phyloP scores from a whole-genome alignment of 2,888 invertebrate species.

The Creontiades dilutus region DNA sequence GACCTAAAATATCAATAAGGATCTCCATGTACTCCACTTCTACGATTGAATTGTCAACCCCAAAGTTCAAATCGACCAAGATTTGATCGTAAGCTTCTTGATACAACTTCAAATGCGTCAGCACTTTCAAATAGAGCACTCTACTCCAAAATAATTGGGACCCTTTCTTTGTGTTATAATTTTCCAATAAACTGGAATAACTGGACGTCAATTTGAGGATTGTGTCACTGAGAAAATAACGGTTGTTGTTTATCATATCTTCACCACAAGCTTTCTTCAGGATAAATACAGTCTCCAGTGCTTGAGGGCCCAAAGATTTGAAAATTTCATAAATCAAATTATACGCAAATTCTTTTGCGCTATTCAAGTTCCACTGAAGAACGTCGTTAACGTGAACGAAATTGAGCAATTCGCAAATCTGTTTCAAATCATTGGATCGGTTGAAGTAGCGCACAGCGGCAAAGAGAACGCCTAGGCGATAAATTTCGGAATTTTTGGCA shows the following conservation, averaged over 20 bases:
- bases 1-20: constrained; percentile 56
- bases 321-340: constrained; percentile 66
- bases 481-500: constrained; percentile 37
- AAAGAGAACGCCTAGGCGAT: constrained; percentile 48
- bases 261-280: constrained; percentile 58
- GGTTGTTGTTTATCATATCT: constrained; percentile 6
- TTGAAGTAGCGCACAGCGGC: constrained; percentile 62
- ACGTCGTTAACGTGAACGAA: constrained; percentile 59
- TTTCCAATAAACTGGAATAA: constrained; percentile 48
- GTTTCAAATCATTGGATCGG: constrained; percentile 41
- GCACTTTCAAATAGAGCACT: constrained; percentile 55
- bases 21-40: constrained; percentile 58
- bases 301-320: constrained; percentile 35
- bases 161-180: neutral
- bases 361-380: constrained; percentile 34
- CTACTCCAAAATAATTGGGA: constrained; percentile 37
- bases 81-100: constrained; percentile 63
- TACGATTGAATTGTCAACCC: neutral
- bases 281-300: constrained; percentile 43
- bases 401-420: constrained; percentile 53
- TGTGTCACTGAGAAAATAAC: constrained; percentile 50
- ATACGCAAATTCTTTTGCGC: constrained; percentile 61
- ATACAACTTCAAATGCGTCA: constrained; percentile 61
- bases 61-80: constrained; percentile 60
- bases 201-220: constrained; percentile 58